Evolutionary conservation across 2,888 invertebrate species (phyloP), one percentile per base, ranked within the genome.

Genomic region (Frankliniella fusca): DNA sequence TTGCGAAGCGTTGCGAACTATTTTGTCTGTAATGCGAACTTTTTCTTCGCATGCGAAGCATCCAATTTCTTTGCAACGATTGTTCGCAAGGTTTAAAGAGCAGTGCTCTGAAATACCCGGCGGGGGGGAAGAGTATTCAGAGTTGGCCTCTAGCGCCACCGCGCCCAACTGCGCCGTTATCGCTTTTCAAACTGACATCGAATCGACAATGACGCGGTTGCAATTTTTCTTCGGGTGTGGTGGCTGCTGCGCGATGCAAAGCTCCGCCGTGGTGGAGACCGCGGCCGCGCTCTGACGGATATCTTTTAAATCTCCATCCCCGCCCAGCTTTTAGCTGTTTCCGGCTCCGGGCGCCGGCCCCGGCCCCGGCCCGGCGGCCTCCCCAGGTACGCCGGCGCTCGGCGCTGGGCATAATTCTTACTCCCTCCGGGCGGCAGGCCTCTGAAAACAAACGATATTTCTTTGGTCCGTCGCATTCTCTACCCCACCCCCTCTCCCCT

Each of bases 371-470:
- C 23, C 12, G 70, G 70, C 23, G n/a, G 27, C 18, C 54, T 12
- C 38, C 38, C 38, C 5, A 38, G 61, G 61, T 7, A 18, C 12
- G 15, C 18, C 15, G 61, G 61, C 20, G 61, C 61, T 61, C 61
- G 18, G 61, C 70, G 9, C 70, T 38, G 12, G 27, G 70, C 70
- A 76, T 76, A 76, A 76, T 76, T 76, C 70, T 76, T 76, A 76
- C 70, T 76, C 70, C 70, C 23, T 3, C n/a, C 70, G 11, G n/a
- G n/a, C n/a, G n/a, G 70, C n/a, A 20, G 70, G 70, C 70, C 70
- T 76, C 70, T 76, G 27, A 76, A 76, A 76, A 76, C 70, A 76
- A 76, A 76, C 70, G 70, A 76, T 76, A 76, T 76, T 76, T 76
- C 70, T 76, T 38, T 76, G 70, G 11, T 23, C 12, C 23, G 70